These are phyloP conservation scores for Netelia virgata DNA, from an alignment of 2,888 invertebrate species.

Conservation along the genomic window DNA sequence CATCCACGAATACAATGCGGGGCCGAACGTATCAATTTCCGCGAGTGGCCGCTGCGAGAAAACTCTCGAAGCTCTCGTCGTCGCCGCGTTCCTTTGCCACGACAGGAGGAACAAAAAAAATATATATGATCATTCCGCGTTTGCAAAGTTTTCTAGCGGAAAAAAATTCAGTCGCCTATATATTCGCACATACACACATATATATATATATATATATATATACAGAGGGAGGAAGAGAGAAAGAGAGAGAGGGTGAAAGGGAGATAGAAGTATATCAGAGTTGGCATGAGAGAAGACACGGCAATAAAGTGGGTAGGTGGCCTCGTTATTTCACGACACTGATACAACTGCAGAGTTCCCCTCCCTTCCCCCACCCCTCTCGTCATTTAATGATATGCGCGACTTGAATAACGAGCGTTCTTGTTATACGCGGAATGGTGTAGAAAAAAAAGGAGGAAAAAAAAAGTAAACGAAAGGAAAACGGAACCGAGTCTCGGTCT, in stretches of 20 bases:
- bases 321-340: constrained; percentile 40
- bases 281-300: background rate
- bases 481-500: background rate
- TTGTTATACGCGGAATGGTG: constrained; percentile 41
- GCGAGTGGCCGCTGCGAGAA: no score
- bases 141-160: background rate
- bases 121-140: background rate
- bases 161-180: background rate
- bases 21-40: no score
- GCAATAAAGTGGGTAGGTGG: constrained; percentile 6
- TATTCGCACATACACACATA: background rate
- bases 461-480: background rate
- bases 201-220: background rate
- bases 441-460: background rate
- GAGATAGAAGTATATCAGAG: background rate
- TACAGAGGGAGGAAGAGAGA: no score
- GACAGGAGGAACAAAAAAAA: background rate
- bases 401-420: constrained; percentile 47
- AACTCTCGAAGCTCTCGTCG: background rate
- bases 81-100: background rate
- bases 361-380: background rate
- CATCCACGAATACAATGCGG: no score
- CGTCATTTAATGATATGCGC: constrained; percentile 46
- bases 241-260: no score
- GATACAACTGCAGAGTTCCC: constrained; percentile 29